Evolutionary conservation across 2,888 invertebrate genomes (phyloP).

Genomic region (Orthonevra nobilis): DNA sequence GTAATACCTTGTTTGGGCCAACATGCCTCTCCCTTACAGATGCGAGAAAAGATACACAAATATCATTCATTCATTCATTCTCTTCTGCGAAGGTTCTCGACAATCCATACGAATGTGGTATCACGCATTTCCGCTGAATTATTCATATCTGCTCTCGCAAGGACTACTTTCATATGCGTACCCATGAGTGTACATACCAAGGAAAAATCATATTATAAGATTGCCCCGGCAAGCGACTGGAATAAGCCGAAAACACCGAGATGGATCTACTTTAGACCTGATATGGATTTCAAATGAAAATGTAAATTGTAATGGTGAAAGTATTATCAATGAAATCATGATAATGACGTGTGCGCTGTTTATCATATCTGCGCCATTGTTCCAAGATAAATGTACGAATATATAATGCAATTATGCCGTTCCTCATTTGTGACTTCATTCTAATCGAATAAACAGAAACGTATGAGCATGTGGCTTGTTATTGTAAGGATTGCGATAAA

Average conservation of each 20-base stretch:
- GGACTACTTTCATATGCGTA: constrained; percentile 4
- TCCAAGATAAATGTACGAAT: neutral
- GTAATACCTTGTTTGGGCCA: constrained; percentile 22
- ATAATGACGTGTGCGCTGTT: constrained; percentile 58
- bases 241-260: constrained; percentile 16
- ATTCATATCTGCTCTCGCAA: constrained; percentile 51
- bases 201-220: no score
- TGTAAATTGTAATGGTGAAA: constrained; percentile 52
- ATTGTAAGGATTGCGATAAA: no score
- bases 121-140: constrained; percentile 68
- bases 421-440: no score
- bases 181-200: constrained; percentile 1
- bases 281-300: constrained; percentile 61
- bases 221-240: no score
- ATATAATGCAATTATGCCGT: constrained; percentile 30
- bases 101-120: constrained; percentile 59
- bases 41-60: constrained; percentile 29
- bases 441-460: no score
- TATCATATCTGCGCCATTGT: constrained; percentile 35
- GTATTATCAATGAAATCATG: constrained; percentile 50
- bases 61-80: constrained; percentile 44
- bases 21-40: constrained; percentile 30
- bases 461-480: no score
- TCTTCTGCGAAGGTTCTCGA: constrained; percentile 18
- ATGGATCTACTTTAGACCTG: constrained; percentile 54